Evolutionary conservation across 2,888 invertebrate species (phyloP), one percentile per base, ranked within the genome.

Genomic region (Criorhina ranunculi): DNA sequence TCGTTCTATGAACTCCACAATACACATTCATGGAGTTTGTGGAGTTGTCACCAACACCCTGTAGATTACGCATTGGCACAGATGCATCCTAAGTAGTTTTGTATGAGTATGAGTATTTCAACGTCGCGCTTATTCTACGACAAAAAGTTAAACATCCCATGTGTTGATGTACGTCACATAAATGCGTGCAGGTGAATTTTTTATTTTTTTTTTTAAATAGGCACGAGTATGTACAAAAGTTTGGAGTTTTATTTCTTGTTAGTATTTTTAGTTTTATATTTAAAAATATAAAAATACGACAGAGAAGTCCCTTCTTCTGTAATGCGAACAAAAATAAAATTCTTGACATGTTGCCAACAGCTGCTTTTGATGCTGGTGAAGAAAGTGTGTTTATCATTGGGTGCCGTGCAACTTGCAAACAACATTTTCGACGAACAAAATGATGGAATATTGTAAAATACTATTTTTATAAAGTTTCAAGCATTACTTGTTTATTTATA

Each of bases 281-380:
- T 69, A 64, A 75, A 69, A 62, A 57, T 64, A 51, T 57, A 33
- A 75, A 79, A 73, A 83, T 62, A 83, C 69, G 37, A 35, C 53
- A 46, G 46, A 53, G 60, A 57, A 66, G 62, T 75, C 69, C 70
- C 78, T 73, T 66, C 69, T 69, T 64, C 72, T 75, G 42, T 57
- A 75, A 72, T 67, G 75, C 70, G 75, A 75, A 80, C 80, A 70
- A 19, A 85, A 85, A 85, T 85, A 85, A 80, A 64, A 85, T 85
- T 85, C 80, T 85, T 85, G 85, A 85, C 85, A 85, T 85, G 59
- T 80, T 85, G 85, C 85, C 85, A 85, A 85, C 85, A 85, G 85
- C 85, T 85, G 85, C 75, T 80, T 70, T 69, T 42, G 53, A 35
- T 75, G 59, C 11, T 75, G 44, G 66, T 66, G 66, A 76, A 57